Conservation (phyloP, 53 echinoderm and acorn worm species). For the Arbacia lixula region DNA sequence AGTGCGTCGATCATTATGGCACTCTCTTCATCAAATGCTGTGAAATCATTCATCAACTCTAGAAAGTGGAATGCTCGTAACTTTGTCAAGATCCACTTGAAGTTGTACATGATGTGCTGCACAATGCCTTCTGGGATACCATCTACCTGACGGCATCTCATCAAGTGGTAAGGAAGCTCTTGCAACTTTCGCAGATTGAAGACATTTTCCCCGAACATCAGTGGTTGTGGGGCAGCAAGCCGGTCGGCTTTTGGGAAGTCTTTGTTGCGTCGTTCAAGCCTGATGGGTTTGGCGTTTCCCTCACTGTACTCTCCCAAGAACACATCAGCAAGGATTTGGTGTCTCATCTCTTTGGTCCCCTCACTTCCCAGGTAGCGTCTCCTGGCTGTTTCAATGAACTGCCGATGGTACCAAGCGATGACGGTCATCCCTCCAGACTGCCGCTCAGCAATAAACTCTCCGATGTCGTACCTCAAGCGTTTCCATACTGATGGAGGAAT, state of each 20-base stretch:
- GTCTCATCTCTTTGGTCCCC: slow-evolving; percentile 44
- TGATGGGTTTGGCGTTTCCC: slow-evolving; percentile 69
- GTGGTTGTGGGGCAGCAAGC: slow-evolving; percentile 79
- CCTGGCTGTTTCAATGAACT: slow-evolving; percentile 87
- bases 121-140: slow-evolving; percentile 59
- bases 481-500: slow-evolving; percentile 91
- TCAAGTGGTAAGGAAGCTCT: slow-evolving; percentile 79
- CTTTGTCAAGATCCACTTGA: slow-evolving; percentile 84
- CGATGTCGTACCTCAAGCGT: slow-evolving; percentile 74
- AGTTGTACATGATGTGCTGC: slow-evolving; percentile 74
- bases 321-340: slow-evolving; percentile 75
- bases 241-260: slow-evolving; percentile 72
- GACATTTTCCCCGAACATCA: slow-evolving; percentile 74
- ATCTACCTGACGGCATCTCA: not conserved
- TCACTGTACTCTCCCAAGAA: slow-evolving; percentile 81
- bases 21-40: slow-evolving; percentile 53
- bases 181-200: slow-evolving; percentile 83
- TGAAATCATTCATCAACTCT: slow-evolving; percentile 77
- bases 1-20: slow-evolving; percentile 67
- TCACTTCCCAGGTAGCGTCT: slow-evolving; percentile 64
- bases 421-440: slow-evolving; percentile 93
- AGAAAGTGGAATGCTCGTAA: slow-evolving; percentile 72
- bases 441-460: slow-evolving; percentile 74
- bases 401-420: slow-evolving; percentile 92
- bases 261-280: slow-evolving; percentile 64